Base-by-base conservation (phyloP, 2,113 vertebrate species). In the Tricholaema leucomelas region DNA sequence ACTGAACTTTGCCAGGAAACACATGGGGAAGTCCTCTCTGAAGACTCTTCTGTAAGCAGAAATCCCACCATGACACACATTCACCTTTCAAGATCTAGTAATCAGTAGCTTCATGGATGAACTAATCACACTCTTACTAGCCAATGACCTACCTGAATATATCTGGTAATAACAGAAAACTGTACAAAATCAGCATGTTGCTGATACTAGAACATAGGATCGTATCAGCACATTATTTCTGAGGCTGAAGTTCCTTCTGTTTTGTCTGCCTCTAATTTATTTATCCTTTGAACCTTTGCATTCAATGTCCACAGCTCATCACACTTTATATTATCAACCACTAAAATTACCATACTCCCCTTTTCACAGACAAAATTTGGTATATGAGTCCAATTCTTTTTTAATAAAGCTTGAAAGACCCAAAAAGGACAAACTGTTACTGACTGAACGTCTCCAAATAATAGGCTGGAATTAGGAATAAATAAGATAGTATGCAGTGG, bases 371-470 rank as follows among this genome's bases (percentile, higher is more conserved):
- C 50, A 6, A 77, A 81, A 87, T 63, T 55, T 7, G 2, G 35
- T 63, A 86, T 31, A 31, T 42, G 50, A n/a, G 88, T 42, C 58
- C 83, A 64, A 56, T 73, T 85, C 40, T 65, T 85, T 73, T 76
- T 63, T 24, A 86, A 85, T 38, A 35, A 83, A 91, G 54, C 40
- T 93, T 95, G 91, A 95, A 96, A 96, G 55, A 95, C 38, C 95
- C 6, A 92, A 84, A 70, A 95, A 85, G 38, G 21, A 87, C 35
- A 81, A 87, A 84, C 10, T 40, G 48, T 76, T 83, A 87, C 58
- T 75, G 20, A 81, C 50, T 63, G 66, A 94, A 59, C 5, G 9
- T 20, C 91, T 60, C 13, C 12, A 87, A 52, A 77, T 28, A 75
- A 73, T 13, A 46, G 14, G 18, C 4, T n/a, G 46, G 17, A 54